phyloP scores from a whole-genome alignment of 2,888 invertebrate genomes.

The Neoitamus cyanurus region DNA sequence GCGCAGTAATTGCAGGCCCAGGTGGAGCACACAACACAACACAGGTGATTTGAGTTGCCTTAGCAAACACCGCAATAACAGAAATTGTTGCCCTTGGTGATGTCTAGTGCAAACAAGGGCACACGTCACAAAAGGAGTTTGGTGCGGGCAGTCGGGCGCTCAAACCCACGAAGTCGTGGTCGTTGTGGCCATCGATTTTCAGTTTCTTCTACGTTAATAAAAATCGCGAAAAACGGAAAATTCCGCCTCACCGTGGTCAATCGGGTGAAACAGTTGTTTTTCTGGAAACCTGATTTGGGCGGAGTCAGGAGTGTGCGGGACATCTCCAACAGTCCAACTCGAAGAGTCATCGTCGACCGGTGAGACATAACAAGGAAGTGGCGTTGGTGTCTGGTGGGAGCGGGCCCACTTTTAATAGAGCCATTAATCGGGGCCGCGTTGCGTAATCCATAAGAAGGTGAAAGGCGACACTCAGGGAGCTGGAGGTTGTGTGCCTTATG shows the following conservation, averaged over 20 bases:
- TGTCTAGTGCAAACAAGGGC: background rate
- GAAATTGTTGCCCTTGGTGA: slow-evolving; percentile 2
- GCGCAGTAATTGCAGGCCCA: background rate
- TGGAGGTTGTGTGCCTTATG: slow-evolving; percentile 16
- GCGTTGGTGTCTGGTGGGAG: background rate
- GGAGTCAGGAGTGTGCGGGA: background rate
- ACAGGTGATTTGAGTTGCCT: background rate
- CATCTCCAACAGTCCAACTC: background rate
- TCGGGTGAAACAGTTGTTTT: background rate
- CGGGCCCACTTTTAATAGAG: background rate
- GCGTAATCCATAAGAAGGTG: background rate
- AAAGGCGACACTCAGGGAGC: slow-evolving; percentile 26
- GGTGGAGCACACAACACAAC: background rate
- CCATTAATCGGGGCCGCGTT: slow-evolving; percentile 13
- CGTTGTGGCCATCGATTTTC: slow-evolving; percentile 25
- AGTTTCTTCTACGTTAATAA: background rate
- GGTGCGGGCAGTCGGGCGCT: background rate
- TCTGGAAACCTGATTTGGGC: background rate
- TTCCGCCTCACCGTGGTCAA: background rate
- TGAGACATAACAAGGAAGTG: background rate
- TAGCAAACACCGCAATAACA: slow-evolving; percentile 24
- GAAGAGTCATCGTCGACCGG: no score
- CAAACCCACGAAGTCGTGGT: background rate
- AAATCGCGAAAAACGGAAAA: background rate
- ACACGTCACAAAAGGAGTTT: background rate